Base-by-base conservation (phyloP, 2,113 vertebrate species). In the Eptesicus fuscus region DNA sequence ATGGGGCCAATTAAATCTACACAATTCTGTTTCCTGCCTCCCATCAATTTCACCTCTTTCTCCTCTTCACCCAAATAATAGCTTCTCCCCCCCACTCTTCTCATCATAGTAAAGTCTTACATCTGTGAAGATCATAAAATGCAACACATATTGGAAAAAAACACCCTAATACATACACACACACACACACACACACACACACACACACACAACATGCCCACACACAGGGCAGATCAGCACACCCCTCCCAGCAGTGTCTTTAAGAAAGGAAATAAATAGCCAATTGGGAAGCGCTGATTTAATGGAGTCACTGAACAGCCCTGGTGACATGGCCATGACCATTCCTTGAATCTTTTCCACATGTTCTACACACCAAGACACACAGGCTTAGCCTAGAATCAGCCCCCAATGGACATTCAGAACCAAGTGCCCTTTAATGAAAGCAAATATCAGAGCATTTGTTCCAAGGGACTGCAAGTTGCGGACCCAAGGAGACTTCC, bases 1-100 rank as follows among this genome's bases (percentile, higher is more conserved):
- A 96, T 32, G n/a, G 93, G 83, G 71, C 71, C 94, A 82, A 69
- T 96, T 90, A 96, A 96, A 93, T 79, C 92, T 44, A 82, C 53
- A 92, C 47, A 61, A 91, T 86, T 79, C 79, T 90, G 88, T 69
- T 94, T 96, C 94, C 96, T 92, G 53, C 71, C 67, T 79, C 61
- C 71, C 87, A 53, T 92, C 88, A 67, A 20, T 37, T 88, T 90
- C 44, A 85, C 88, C 67, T 91, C 71, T 95, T 78, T 87, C 69
- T 96, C 74, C 28, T 40, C 17, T 53, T 88, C 9, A 7, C 49
- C 18, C 5, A 25, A 44, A 65, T n/a, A 91, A 77, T 25, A 80
- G 28, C 51, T 35, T 86, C 69, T 42, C 51, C 44, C 13, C 13
- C 40, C 23, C 7, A 77, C 88, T 63, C 76, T 80, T 96, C 73